Base-by-base conservation (phyloP, 2,888 invertebrate genomes). In the Sphinx pinastri region DNA sequence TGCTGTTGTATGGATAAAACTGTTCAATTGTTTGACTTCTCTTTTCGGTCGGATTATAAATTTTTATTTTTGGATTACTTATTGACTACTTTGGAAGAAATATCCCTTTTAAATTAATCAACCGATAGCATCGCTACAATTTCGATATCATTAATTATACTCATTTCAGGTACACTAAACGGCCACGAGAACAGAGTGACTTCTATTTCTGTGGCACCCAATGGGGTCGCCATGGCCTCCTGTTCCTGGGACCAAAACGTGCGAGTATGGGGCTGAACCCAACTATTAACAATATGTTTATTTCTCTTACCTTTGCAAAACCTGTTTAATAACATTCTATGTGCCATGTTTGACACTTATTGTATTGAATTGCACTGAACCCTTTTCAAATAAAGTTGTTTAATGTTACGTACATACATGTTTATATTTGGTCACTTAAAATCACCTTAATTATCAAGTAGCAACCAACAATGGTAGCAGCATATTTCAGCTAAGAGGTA, bases 221-320 rank as follows among this genome's bases (percentile, higher is more conserved):
- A 96, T 88, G 98, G 98, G 51, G 96, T 98, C 91, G 98, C 98
- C 7, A 84, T 98, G 76, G 96, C 97, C n/a, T 97, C 97, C 74
- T 97, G 97, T 87, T 98, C 98, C 77, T 98, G 98, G 98, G 98
- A 98, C 92, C 96, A 97, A 82, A 94, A 96, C 80, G 97, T 98
- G 71, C 95, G 97, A 80, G 96, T 98, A 75, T 98, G 98, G 98
- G 97, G 97, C 74, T 98, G 95, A 94, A 73, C 14, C 60, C 31
- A 12, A 19, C 13, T 10, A 7, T 14, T 45, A 45, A 25, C 45
- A n/a, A 0, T 45, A 14, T 47, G 7, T 0, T 45, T 16, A 8
- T 45, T 8, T 19, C 19, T 25, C 2, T 7, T 63, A 11, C 7
- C 63, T n/a, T 47, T 16, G 12, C 47, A 7, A 19, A 13, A 49